Evolutionary conservation across 2,113 vertebrate species (phyloP).

Genomic region (Trogon surrucura): DNA sequence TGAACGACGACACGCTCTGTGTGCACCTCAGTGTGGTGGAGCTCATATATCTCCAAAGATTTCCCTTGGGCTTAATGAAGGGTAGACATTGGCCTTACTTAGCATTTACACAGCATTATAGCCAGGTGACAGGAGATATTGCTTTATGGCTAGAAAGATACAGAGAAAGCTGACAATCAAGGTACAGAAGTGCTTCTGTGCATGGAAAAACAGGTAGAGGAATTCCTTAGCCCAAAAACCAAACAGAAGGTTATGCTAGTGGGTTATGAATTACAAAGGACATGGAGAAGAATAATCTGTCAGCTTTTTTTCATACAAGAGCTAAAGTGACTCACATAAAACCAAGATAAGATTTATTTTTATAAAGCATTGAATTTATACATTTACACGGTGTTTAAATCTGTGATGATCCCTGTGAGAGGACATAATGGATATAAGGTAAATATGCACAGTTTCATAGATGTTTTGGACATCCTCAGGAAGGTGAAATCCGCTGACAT

Average conservation of each 20-base stretch:
- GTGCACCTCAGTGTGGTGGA: not conserved
- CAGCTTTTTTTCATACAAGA: not conserved
- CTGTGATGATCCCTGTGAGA: not conserved
- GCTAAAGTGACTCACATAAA: not conserved
- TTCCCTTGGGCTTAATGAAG: constrained; percentile 7
- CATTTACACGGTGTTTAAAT: not conserved
- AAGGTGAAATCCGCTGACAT: not conserved
- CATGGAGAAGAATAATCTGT: not conserved
- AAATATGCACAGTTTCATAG: not conserved
- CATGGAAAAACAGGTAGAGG: not conserved
- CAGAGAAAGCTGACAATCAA: constrained; percentile 22
- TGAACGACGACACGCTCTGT: not conserved
- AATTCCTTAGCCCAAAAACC: not conserved
- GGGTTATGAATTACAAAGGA: not conserved
- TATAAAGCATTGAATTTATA: not conserved
- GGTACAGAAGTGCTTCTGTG: constrained; percentile 13
- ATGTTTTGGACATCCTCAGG: not conserved
- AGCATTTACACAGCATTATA: constrained; percentile 23
- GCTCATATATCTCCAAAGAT: not conserved
- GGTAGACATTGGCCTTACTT: not conserved
- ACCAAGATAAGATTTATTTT: not conserved
- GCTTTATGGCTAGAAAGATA: constrained; percentile 37
- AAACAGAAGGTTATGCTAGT: not conserved
- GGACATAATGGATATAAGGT: not conserved
- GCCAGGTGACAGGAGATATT: not conserved